Conservation (phyloP, 2,888 invertebrate genomes). For the Alviniconcha strummeri region DNA sequence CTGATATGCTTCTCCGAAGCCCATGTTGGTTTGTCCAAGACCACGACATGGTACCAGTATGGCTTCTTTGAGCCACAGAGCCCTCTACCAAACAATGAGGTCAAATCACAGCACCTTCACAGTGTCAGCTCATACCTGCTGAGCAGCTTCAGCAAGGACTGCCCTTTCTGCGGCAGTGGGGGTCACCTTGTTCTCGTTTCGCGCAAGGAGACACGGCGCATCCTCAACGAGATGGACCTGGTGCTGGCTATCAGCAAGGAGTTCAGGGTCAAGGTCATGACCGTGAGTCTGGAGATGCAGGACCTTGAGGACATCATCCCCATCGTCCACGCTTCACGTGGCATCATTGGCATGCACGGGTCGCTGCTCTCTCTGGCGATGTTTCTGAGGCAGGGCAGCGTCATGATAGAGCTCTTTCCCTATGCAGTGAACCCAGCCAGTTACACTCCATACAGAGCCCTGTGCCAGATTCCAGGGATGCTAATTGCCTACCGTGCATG, state of each 20-base stretch:
- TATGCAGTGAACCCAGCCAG: conserved; percentile 74
- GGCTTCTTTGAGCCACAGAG: conserved; percentile 75
- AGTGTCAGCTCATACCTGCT: conserved; percentile 45
- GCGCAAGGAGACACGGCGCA: conserved; percentile 72
- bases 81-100: conserved; percentile 58
- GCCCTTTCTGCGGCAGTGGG: conserved; percentile 28
- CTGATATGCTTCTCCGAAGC: conserved; percentile 72
- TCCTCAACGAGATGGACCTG: conserved; percentile 74
- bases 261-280: conserved; percentile 59
- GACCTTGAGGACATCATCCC: conserved; percentile 63
- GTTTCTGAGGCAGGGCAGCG: conserved; percentile 71
- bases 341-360: conserved; percentile 75
- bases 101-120: conserved; percentile 50
- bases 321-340: conserved; percentile 52
- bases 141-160: conserved; percentile 38
- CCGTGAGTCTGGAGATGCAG: conserved; percentile 61
- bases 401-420: conserved; percentile 76
- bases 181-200: conserved; percentile 65
- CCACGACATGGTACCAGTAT: conserved; percentile 76
- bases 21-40: conserved; percentile 71
- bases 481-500: conserved; percentile 73
- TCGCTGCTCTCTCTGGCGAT: conserved; percentile 73
- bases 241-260: conserved; percentile 58
- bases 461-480: conserved; percentile 68
- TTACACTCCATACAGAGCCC: conserved; percentile 74